These are phyloP conservation scores for Cosmopolites sordidus DNA, from an alignment of 2,888 invertebrate genomes.

Conservation along the genomic window DNA sequence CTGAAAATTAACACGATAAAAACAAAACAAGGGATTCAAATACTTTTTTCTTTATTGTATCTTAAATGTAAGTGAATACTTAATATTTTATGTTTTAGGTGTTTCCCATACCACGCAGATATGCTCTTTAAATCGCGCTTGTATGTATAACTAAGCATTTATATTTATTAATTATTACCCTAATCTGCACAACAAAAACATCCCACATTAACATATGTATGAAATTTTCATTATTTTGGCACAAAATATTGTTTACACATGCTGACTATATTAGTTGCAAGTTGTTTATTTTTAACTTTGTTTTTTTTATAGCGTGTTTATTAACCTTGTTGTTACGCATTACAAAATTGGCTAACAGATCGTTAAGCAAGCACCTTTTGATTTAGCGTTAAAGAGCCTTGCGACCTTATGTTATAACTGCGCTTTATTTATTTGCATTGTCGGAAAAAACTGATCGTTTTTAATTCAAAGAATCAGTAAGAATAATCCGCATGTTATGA, in stretches of 20 bases:
- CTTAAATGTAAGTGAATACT: not conserved
- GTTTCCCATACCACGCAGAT: conserved; percentile 25
- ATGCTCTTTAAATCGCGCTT: conserved; percentile 22
- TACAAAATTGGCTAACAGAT: not conserved
- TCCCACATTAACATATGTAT: not conserved
- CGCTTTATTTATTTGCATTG: too few species aligned
- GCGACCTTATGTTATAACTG: too few species aligned
- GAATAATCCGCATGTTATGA: too few species aligned
- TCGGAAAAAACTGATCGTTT: too few species aligned
- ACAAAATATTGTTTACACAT: not conserved
- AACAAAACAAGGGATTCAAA: too few species aligned
- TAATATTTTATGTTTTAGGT: conserved; percentile 15
- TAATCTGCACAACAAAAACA: not conserved
- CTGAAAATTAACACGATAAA: too few species aligned
- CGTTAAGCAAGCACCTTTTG: too few species aligned
- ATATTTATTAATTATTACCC: not conserved
- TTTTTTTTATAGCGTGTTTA: not conserved
- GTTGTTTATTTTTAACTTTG: not conserved
- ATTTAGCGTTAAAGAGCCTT: too few species aligned
- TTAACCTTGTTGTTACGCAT: not conserved
- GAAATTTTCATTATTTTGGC: not conserved
- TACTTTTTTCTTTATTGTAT: too few species aligned
- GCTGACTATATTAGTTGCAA: not conserved
- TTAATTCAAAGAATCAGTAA: too few species aligned
- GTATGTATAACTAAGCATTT: conserved; percentile 12